Conservation (phyloP, 2,888 invertebrate genomes). For the Sphaeridia pumilis region DNA sequence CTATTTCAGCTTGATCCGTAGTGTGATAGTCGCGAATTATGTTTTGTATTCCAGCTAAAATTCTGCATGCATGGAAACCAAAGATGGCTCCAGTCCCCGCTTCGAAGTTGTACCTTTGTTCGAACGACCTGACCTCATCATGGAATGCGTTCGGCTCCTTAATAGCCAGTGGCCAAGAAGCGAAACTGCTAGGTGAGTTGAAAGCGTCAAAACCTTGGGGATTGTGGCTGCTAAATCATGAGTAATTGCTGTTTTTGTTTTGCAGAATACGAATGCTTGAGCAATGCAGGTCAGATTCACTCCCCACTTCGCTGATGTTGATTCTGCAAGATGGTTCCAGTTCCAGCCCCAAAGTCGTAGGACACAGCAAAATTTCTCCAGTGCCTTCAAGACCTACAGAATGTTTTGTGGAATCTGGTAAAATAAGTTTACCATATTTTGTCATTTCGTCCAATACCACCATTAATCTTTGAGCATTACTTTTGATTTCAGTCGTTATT, state of each 20-base stretch:
- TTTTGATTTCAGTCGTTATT: conserved; percentile 63
- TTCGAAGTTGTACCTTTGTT: conserved; percentile 9
- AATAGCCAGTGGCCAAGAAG: conserved; percentile 82
- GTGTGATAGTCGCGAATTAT: too few relatives aligned
- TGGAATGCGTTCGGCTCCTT: conserved; percentile 60
- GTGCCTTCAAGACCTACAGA: conserved; percentile 57
- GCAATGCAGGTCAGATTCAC: conserved; percentile 40
- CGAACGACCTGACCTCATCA: conserved; percentile 18
- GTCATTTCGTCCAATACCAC: too few relatives aligned
- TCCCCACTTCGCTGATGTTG: conserved; percentile 40
- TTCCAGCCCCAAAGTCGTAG: conserved; percentile 48
- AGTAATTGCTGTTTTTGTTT: too few relatives aligned
- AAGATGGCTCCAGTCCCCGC: too few relatives aligned
- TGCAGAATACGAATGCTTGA: conserved; percentile 53
- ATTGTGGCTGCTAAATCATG: too few relatives aligned
- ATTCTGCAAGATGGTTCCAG: conserved; percentile 42
- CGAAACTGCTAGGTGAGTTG: conserved; percentile 53
- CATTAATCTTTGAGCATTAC: too few relatives aligned
- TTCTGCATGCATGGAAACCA: too few relatives aligned
- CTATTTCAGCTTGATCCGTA: too few relatives aligned
- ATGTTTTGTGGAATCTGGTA: conserved; percentile 62
- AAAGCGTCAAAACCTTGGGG: too few relatives aligned
- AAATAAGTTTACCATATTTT: too few relatives aligned
- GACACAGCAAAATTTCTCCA: conserved; percentile 65
- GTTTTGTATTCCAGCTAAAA: too few relatives aligned